Conservation (phyloP, 1,140 invertebrate genomes). For the Ceratitis capitata region DNA sequence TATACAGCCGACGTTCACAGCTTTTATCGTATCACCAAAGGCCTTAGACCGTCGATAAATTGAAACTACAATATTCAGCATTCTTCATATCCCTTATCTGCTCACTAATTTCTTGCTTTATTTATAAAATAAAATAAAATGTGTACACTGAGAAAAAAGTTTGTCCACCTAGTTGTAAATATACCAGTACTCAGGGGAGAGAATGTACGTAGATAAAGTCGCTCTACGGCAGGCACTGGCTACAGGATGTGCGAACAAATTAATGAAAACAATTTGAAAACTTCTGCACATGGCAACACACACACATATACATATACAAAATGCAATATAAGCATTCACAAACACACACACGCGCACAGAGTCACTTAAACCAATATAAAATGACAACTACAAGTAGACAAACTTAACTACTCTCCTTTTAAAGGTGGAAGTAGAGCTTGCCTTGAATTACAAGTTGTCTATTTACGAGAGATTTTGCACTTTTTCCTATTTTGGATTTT, state of each 20-base stretch:
- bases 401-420: not conserved
- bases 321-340: not conserved
- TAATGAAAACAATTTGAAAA: slow-evolving; percentile 35
- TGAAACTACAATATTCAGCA: too few relatives aligned
- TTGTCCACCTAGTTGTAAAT: not conserved
- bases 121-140: not conserved
- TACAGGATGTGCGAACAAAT: slow-evolving; percentile 20
- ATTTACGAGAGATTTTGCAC: not conserved
- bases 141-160: not conserved
- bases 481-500: not conserved
- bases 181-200: not conserved
- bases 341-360: not conserved
- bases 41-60: too few relatives aligned
- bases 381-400: slow-evolving; percentile 1
- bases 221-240: not conserved
- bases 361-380: not conserved
- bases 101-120: not conserved
- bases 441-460: not conserved
- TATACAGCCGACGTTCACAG: too few relatives aligned
- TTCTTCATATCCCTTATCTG: not conserved
- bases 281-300: not conserved
- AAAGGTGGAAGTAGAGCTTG: not conserved
- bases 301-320: not conserved
- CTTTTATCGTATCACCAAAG: not conserved
- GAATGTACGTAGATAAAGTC: not conserved